These are phyloP conservation scores for Meloidogyne hapla DNA, from an alignment of 1,140 invertebrate species.

Conservation along the genomic window DNA sequence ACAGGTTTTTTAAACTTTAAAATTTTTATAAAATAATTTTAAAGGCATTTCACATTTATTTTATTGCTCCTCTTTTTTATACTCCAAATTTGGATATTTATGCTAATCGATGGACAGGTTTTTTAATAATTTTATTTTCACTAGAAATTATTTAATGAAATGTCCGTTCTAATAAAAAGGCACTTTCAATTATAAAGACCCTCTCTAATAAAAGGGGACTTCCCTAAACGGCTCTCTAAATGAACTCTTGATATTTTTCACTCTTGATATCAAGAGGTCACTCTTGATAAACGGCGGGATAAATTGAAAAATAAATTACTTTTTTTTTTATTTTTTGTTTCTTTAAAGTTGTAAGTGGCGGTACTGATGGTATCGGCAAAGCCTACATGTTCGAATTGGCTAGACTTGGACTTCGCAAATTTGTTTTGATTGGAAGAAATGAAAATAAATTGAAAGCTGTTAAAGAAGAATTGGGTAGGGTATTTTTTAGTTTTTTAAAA, in stretches of 20 bases:
- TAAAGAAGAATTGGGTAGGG: conserved; percentile 48
- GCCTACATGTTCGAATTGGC: conserved; percentile 55
- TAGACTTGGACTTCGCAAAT: conserved; percentile 46
- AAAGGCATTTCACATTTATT: conserved; percentile 42
- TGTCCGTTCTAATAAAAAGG: too few relatives aligned
- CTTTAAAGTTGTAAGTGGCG: conserved; percentile 51
- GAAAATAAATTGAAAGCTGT: conserved; percentile 44
- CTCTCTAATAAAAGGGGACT: too few relatives aligned
- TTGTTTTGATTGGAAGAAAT: conserved; percentile 50
- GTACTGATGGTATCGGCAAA: conserved; percentile 52
- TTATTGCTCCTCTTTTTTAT: conserved; percentile 40
- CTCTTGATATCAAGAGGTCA: too few relatives aligned
- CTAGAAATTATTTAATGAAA: too few relatives aligned
- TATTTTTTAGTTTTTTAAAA: conserved; percentile 12
- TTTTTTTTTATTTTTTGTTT: too few relatives aligned
- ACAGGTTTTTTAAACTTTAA: background rate
- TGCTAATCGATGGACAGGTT: conserved; percentile 40
- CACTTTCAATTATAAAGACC: too few relatives aligned
- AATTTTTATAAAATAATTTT: conserved; percentile 6
- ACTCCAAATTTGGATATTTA: conserved; percentile 34
- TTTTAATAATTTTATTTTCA: conserved; percentile 9
- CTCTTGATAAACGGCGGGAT: too few relatives aligned
- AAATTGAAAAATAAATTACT: too few relatives aligned
- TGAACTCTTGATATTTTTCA: too few relatives aligned
- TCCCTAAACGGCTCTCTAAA: too few relatives aligned